A percentile compares a stretch with the other conserved stretches of the same genome.
Conservation (phyloP, 2,888 invertebrate species). For the Eretmocerus hayati region DNA sequence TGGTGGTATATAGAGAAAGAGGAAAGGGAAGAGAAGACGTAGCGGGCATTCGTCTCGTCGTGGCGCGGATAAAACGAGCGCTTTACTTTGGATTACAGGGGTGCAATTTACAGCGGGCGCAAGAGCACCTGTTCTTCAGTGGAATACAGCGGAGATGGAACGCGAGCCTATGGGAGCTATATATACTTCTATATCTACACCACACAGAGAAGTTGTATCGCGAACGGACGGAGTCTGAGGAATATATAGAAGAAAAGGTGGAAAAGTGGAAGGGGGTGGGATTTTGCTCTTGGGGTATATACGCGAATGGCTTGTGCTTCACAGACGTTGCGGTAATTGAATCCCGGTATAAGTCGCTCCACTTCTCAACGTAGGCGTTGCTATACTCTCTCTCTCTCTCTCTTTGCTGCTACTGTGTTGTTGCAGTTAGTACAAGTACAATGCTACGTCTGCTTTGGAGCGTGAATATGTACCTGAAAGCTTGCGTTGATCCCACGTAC, state of each 20-base stretch:
- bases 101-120: slow-evolving; percentile 45
- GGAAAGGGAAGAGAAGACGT: slow-evolving; percentile 32
- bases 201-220: too few relatives aligned
- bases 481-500: slow-evolving; percentile 22
- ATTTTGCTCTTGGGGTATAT: slow-evolving; percentile 27
- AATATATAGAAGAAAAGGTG: too few relatives aligned
- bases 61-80: slow-evolving; percentile 46
- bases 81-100: slow-evolving; percentile 46
- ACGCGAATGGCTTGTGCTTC: slow-evolving; percentile 42
- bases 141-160: slow-evolving; percentile 40
- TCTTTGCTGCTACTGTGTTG: slow-evolving; percentile 4
- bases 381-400: not conserved
- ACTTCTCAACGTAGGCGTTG: too few relatives aligned
- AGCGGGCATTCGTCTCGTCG: slow-evolving; percentile 43
- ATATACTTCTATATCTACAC: slow-evolving; percentile 24
- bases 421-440: not conserved
- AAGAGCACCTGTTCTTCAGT: slow-evolving; percentile 43
- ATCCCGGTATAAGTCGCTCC: slow-evolving; percentile 42
- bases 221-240: too few relatives aligned
- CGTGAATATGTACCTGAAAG: slow-evolving; percentile 16
- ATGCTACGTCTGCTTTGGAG: not conserved
- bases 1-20: not conserved
- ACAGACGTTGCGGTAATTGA: slow-evolving; percentile 48
- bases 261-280: slow-evolving; percentile 21
- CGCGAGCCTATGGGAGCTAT: slow-evolving; percentile 29